These are phyloP conservation scores for Formica exsecta DNA, from an alignment of 1,140 invertebrate genomes.

Conservation along the genomic window DNA sequence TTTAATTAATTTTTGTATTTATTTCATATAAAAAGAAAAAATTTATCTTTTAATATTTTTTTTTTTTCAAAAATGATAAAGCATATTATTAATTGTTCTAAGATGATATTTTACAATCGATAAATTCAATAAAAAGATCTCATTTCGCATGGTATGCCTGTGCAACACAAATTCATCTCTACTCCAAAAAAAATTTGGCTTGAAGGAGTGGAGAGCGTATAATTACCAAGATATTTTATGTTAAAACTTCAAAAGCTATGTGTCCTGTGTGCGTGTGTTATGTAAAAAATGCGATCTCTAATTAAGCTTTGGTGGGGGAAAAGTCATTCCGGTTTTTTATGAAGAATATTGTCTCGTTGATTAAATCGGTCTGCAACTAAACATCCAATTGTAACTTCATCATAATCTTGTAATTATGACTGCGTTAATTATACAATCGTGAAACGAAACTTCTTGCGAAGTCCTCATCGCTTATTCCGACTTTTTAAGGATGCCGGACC, in stretches of 20 bases:
- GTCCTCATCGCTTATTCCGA: conserved; percentile 19
- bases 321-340: background rate
- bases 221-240: background rate
- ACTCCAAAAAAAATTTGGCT: background rate
- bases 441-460: background rate
- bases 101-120: background rate
- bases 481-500: conserved; percentile 38
- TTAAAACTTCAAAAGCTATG: background rate
- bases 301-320: background rate
- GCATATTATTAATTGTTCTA: background rate
- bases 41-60: background rate
- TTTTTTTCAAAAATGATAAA: background rate
- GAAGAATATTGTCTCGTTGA: background rate
- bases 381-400: background rate
- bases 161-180: conserved; percentile 31
- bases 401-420: background rate
- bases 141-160: background rate
- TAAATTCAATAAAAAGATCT: background rate
- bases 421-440: conserved; percentile 15
- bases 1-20: background rate
- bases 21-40: background rate
- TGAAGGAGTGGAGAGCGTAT: background rate
- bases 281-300: background rate
- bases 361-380: background rate
- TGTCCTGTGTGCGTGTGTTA: no score